phyloP scores from a whole-genome alignment of 2,797 vertebrate species.

The Spinus pinus region DNA sequence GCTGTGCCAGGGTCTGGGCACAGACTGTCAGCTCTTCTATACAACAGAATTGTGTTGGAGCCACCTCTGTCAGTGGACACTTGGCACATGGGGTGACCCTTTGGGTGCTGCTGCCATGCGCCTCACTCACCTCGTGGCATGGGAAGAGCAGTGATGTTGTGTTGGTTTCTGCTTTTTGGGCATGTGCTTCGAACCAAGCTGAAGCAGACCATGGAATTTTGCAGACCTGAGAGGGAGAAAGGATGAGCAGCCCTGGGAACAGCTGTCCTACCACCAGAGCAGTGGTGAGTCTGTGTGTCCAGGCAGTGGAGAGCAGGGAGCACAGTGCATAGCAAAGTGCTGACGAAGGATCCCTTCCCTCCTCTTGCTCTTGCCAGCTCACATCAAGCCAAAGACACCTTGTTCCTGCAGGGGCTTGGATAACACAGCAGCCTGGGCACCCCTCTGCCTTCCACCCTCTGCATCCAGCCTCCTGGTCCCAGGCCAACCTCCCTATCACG shows the following conservation, averaged over 20 bases:
- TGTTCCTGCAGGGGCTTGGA: neutral
- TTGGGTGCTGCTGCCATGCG: rapidly evolving
- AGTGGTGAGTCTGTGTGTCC: rapidly evolving
- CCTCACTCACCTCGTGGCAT: rapidly evolving
- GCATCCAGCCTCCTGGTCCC: neutral
- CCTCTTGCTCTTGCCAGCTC: neutral
- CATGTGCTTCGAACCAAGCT: rapidly evolving
- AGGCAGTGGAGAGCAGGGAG: rapidly evolving
- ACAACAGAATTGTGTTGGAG: rapidly evolving
- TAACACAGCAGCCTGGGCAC: neutral
- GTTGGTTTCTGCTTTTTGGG: neutral
- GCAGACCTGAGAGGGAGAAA: neutral
- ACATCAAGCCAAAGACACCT: neutral
- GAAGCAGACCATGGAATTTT: neutral
- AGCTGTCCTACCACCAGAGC: rapidly evolving
- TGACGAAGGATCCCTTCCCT: neutral
- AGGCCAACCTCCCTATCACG: neutral
- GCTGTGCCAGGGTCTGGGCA: rapidly evolving
- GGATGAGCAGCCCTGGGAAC: neutral
- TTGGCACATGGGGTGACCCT: rapidly evolving
- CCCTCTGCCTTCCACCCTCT: neutral
- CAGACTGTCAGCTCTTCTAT: neutral
- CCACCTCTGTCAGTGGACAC: rapidly evolving
- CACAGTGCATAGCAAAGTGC: neutral
- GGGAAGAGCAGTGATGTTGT: rapidly evolving